Evolutionary conservation across 1,140 invertebrate genomes (phyloP), one percentile per base, ranked within the genome.

Genomic region (Aporrectodea caliginosa): DNA sequence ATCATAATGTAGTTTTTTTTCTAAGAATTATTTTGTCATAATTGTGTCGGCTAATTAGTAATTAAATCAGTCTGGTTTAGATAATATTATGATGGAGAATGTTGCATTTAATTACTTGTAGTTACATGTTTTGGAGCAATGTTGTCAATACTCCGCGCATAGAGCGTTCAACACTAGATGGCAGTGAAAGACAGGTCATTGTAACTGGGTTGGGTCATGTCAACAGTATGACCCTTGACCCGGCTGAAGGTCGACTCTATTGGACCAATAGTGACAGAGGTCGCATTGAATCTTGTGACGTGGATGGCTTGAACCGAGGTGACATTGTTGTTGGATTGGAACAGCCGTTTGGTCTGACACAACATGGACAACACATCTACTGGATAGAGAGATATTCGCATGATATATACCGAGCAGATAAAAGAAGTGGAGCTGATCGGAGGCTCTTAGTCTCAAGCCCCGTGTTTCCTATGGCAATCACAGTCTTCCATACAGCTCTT

Each of bases 391-490:
- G 22, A 58, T 22, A 58, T 6, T 58, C 43, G 6, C 43, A 58
- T 58, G 43, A 58, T 2, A 86, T 88, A 27, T 85, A 87, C 78
- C 81, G 84, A 35, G 87, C 86, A 35, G 87, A 87, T 75, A 88
- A 88, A 78, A 82, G 81, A 12, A 83, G 81, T 31, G 87, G 86
- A 0, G 74, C 27, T 22, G 22, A 58, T 22, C 22, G 22, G 6
- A 58, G 43, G 6, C 43, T 58, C 6, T 6, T 58, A 12, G 43
- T 22, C 43, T 58, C 43, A 22, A 58, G 43, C 43, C 22, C 43
- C 6, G 43, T 12, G 22, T 58, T 12, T 22, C 43, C 43, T 58
- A 6, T 58, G 43, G 43, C 43, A 12, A 58, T 58, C 6, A 58
- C 43, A 12, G 43, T 58, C 43, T 58, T 58, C 22, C 6, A 22